Percentiles rank a stretch among this genome's conserved stretches.
These are phyloP conservation scores for Rhagonycha fulva DNA, from an alignment of 2,888 invertebrate genomes.

Conservation along the genomic window DNA sequence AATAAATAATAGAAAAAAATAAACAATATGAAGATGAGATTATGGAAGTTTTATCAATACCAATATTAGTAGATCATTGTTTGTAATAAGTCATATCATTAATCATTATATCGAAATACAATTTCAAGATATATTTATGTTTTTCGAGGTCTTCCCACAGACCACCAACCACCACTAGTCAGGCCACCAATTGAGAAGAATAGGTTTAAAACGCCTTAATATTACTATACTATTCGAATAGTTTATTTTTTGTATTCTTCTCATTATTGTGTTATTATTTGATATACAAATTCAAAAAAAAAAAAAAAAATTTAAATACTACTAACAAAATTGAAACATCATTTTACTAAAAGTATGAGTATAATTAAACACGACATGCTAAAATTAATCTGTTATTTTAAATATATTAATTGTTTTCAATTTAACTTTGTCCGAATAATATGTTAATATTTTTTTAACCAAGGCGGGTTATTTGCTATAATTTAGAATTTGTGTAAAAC, in stretches of 20 bases:
- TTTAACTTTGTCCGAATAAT: too few species aligned
- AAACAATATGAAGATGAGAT: neutral
- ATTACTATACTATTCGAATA: neutral
- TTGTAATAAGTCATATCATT: conserved; percentile 17
- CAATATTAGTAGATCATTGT: neutral
- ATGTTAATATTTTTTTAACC: too few species aligned
- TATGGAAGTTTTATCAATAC: neutral
- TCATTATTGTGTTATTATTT: neutral
- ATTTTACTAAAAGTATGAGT: too few species aligned
- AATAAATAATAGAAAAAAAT: too few species aligned
- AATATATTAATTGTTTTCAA: too few species aligned
- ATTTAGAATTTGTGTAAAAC: too few species aligned
- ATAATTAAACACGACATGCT: too few species aligned
- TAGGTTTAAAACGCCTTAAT: neutral
- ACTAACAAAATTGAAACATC: too few species aligned
- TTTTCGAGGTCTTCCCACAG: conserved; percentile 17
- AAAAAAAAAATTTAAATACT: too few species aligned
- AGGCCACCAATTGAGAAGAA: neutral
- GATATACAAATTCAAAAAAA: neutral
- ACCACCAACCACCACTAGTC: neutral
- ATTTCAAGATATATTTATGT: conserved; percentile 18
- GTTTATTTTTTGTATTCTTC: neutral
- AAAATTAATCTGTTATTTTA: too few species aligned
- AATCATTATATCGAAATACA: conserved; percentile 15
- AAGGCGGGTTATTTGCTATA: too few species aligned